phyloP scores from a whole-genome alignment of 2,888 invertebrate genomes.

The Cartodere bifasciata region DNA sequence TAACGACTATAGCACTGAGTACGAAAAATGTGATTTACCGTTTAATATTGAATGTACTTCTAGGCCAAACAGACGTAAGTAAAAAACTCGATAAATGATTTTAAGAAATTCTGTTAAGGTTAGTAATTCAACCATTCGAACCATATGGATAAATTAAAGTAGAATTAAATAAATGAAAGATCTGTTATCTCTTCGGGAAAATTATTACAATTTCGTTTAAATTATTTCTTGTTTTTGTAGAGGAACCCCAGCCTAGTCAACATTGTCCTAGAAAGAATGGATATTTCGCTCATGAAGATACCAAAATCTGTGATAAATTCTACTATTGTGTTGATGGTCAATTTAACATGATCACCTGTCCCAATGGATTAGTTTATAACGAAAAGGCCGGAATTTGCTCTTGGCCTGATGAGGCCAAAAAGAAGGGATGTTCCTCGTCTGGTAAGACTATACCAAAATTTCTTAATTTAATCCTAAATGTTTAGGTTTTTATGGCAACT shows the following conservation, averaged over 20 bases:
- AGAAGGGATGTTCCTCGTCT: slow-evolving; percentile 70
- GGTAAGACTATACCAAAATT: slow-evolving; percentile 39
- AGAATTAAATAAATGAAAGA: no score
- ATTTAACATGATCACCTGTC: slow-evolving; percentile 83
- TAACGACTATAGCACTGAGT: slow-evolving; percentile 68
- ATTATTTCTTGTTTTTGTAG: no score
- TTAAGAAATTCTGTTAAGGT: not conserved
- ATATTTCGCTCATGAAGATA: slow-evolving; percentile 74
- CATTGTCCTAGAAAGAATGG: slow-evolving; percentile 77
- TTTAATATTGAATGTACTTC: slow-evolving; percentile 75
- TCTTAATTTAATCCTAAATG: no score
- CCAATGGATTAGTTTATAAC: slow-evolving; percentile 76
- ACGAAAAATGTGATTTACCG: slow-evolving; percentile 79
- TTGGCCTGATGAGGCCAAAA: slow-evolving; percentile 86
- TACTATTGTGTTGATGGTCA: slow-evolving; percentile 82
- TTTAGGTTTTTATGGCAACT: no score
- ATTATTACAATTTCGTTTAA: no score
- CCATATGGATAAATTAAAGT: no score
- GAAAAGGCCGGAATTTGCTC: slow-evolving; percentile 82
- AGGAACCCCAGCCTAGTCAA: slow-evolving; percentile 54
- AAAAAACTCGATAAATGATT: slow-evolving; percentile 2
- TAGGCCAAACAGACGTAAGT: slow-evolving; percentile 69
- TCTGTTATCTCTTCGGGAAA: no score
- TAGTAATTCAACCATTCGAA: not conserved
- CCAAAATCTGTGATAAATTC: slow-evolving; percentile 69